phyloP scores from a whole-genome alignment of 2,888 invertebrate species.

The Melinopterus prodromus region DNA sequence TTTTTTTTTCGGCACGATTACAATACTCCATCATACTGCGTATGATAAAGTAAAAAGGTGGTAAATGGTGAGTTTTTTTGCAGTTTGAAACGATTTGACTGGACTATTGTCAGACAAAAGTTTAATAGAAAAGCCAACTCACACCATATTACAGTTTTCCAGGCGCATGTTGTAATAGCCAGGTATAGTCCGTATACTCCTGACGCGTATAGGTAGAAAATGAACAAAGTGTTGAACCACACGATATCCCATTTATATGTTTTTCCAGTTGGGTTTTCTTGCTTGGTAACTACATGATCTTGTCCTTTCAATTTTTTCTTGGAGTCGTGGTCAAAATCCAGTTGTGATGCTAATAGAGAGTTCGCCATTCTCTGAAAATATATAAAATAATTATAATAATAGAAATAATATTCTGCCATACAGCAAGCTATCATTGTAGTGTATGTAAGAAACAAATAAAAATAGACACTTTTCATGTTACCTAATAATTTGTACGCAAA shows the following conservation, averaged over 20 bases:
- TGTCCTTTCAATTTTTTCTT: not conserved
- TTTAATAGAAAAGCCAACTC: slow-evolving; percentile 51
- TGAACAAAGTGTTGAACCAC: slow-evolving; percentile 82
- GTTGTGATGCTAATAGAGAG: not conserved
- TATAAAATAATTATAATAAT: not conserved
- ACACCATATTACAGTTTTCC: slow-evolving; percentile 66
- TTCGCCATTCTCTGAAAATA: not conserved
- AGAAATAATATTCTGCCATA: not conserved
- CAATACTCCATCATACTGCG: too few species aligned
- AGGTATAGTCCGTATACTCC: slow-evolving; percentile 72
- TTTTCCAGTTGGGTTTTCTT: slow-evolving; percentile 25
- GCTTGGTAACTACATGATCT: not conserved
- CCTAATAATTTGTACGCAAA: not conserved
- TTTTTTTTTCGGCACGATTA: too few species aligned
- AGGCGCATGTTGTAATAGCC: slow-evolving; percentile 60
- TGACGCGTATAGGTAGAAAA: slow-evolving; percentile 73
- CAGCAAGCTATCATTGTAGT: too few species aligned
- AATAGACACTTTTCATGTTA: too few species aligned
- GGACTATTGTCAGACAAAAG: not conserved
- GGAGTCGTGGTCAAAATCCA: not conserved
- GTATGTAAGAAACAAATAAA: too few species aligned
- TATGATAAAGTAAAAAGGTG: too few species aligned
- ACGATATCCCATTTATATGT: slow-evolving; percentile 71
- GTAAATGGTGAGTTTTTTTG: too few species aligned
- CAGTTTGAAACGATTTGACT: too few species aligned